Evolutionary conservation across 2,888 invertebrate species (phyloP), one percentile per base, ranked within the genome.

Genomic region (Anodontia alba): DNA sequence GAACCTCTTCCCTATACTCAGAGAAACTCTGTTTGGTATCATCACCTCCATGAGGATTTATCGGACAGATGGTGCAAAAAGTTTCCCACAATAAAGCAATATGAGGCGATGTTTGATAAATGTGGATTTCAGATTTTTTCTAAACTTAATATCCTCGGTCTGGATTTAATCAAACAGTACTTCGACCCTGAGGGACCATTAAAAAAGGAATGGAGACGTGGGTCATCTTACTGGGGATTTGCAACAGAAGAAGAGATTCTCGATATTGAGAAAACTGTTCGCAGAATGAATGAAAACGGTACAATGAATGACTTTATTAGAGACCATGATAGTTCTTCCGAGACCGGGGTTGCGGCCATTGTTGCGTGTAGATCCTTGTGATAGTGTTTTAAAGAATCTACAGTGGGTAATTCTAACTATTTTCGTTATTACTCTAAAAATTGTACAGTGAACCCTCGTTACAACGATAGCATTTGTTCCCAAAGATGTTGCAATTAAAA

Each of bases 171-270:
- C 7, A 38, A 38, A 12, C 38, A 38, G 5, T 68, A 79, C 51
- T 38, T 33, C n/a, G 38, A 57, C 26, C 29, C 43, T 15, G 75
- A 75, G 23, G 75, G 75, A 5, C 75, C 74, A 3, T 23, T 79
- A 15, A 57, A 75, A 12, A n/a, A 66, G 5, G 23, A 29, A n/a
- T 79, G 79, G 79, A 57, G 79, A 26, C 20, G 46, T 15, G 23
- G 38, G 17, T 29, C 20, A 38, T 62, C 67, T 0, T 49, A 51
- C 3, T 79, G 68, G 68, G 17, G 46, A 0, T n/a, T 23, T 42
- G 79, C 79, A n/a, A 75, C 71, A 33, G 79, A 75, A 12, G 51
- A 67, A 15, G 79, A 79, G 8, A n/a, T 79, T 17, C 8, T 29
- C 15, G 49, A 75, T 33, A 46, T 69, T 23, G 43, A 43, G 20